Evolutionary conservation across 2,888 invertebrate species (phyloP).

Genomic region (Kryphioiulus occultus): DNA sequence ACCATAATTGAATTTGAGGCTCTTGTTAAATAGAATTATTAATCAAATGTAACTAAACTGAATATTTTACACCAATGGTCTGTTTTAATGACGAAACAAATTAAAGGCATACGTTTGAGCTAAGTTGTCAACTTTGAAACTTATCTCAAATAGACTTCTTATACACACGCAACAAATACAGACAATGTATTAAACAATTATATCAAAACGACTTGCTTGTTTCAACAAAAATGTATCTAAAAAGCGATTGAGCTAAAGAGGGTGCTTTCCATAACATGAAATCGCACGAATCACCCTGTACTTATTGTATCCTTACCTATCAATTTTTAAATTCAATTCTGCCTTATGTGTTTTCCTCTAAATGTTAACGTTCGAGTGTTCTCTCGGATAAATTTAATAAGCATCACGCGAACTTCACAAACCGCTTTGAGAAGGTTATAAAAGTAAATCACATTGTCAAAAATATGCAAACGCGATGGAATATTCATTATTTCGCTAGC

Average conservation of each 20-base stretch:
- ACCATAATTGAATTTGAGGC: not conserved
- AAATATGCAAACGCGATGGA: slow-evolving; percentile 46
- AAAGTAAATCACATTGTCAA: slow-evolving; percentile 48
- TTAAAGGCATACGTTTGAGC: no score
- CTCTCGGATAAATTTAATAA: slow-evolving; percentile 45
- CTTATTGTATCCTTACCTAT: not conserved
- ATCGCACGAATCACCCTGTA: not conserved
- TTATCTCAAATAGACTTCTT: no score
- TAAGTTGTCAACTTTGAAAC: no score
- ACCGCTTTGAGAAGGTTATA: slow-evolving; percentile 48
- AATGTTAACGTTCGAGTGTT: not conserved
- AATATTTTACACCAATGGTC: not conserved
- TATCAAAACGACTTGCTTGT: no score
- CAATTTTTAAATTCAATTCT: slow-evolving; percentile 26
- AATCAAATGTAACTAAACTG: not conserved
- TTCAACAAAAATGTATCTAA: not conserved
- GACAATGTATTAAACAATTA: no score
- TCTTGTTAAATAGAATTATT: not conserved
- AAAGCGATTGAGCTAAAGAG: not conserved
- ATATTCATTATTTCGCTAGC: slow-evolving; percentile 4
- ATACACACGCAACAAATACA: no score
- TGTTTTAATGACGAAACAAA: no score
- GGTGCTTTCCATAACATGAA: not conserved
- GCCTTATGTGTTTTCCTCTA: not conserved
- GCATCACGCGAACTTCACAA: slow-evolving; percentile 45